Percentiles rank a stretch among this genome's conserved stretches.
Conservation (phyloP, 2,113 vertebrate genomes). For the Sisor rabdophorus region DNA sequence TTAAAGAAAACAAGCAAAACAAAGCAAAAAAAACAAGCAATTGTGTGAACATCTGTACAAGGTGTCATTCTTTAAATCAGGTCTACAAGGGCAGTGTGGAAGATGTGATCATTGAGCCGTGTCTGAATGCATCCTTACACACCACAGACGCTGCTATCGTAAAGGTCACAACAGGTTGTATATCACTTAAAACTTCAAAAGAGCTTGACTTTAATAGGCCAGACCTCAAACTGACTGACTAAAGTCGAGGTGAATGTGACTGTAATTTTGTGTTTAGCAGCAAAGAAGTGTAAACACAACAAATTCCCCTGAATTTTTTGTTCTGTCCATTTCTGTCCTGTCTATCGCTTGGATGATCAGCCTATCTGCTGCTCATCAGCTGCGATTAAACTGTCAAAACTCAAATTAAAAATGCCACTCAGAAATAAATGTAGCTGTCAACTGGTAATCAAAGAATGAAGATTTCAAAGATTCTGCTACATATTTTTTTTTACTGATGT, state of each 20-base stretch:
- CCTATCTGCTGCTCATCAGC: neutral
- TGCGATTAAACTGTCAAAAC: neutral
- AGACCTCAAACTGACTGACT: slow-evolving; percentile 60
- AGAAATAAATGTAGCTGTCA: neutral
- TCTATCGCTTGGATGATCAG: neutral
- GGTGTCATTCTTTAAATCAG: slow-evolving; percentile 4
- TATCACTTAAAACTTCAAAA: slow-evolving; percentile 71
- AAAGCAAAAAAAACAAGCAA: neutral
- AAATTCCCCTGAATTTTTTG: neutral
- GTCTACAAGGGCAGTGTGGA: neutral
- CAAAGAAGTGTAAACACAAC: slow-evolving; percentile 55
- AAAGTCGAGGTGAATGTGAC: slow-evolving; percentile 52
- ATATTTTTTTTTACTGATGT: neutral
- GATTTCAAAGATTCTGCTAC: neutral
- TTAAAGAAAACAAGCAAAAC: neutral
- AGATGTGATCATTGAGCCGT: neutral
- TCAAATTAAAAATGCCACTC: neutral
- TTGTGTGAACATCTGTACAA: neutral
- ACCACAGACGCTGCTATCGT: slow-evolving; percentile 46
- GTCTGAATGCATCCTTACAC: slow-evolving; percentile 1
- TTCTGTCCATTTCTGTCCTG: neutral
- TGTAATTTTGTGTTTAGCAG: slow-evolving; percentile 63
- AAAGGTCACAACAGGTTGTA: slow-evolving; percentile 62
- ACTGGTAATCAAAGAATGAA: neutral
- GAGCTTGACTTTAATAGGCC: slow-evolving; percentile 59